Evolutionary conservation across 2,888 invertebrate species (phyloP), one percentile per base, ranked within the genome.

Genomic region (Epicampocera succincta): DNA sequence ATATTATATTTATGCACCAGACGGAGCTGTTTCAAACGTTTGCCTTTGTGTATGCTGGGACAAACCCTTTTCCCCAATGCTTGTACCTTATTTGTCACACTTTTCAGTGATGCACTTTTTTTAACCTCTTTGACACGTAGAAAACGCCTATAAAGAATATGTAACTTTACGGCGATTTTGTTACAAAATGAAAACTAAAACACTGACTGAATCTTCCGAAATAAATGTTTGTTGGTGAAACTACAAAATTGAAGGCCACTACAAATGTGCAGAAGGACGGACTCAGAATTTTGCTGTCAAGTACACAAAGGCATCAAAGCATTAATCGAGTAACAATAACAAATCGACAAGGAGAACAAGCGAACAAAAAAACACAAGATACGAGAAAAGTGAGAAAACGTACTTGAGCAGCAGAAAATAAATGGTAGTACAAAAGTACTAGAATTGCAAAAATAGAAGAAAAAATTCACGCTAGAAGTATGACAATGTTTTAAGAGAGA

Each of bases 161-260:
- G 50, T 60, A 61, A 69, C 50, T 66, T 58, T 19, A 63, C 54
- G 38, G 54, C 21, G 1, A 5, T 73, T 74, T 79, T 68, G 44
- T 44, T 17, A n/a, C 5, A 1, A 9, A 12, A 56, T 33, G 17
- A n/a, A 50, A 63, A 44, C 33, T 40, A 25, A 33, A 33, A 71
- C n/a, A 25, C 3, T 50, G 17, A 44, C 44, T 33, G 17, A 44
- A 29, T 33, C 61, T 56, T 74, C 56, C 65, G 25, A 65, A 38
- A 66, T 54, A n/a, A n/a, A n/a, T 73, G 3, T 76, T 78, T 78
- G 74, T 78, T 78, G 74, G 81, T 82, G 74, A 82, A 74, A 69
- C 52, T 56, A 56, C n/a, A 71, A 68, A 74, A 78, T 78, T 78
- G 71, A 52, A 78, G 82, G 82, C 78, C 78, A 75, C 58, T 52